phyloP scores from a whole-genome alignment of 2,888 invertebrate species.

The Melolontha melolontha region DNA sequence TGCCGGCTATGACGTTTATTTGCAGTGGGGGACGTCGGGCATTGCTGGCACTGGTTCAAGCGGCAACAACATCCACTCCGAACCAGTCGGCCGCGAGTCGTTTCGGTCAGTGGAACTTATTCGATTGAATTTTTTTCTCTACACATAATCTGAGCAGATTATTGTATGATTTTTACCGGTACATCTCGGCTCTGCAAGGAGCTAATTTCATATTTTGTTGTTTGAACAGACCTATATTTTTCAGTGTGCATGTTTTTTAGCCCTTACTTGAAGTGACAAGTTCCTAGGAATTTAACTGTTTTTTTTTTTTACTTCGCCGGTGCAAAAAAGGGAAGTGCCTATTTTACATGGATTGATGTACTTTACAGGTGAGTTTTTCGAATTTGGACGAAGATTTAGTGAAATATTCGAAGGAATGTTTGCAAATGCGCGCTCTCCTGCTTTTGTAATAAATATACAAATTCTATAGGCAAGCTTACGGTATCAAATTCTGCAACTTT shows the following conservation, averaged over 20 bases:
- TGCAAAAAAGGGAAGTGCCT: slow-evolving; percentile 19
- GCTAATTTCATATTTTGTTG: not conserved
- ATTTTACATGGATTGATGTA: slow-evolving; percentile 22
- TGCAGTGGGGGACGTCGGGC: slow-evolving; percentile 37
- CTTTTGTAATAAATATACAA: slow-evolving; percentile 1
- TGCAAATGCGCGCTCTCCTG: slow-evolving; percentile 7
- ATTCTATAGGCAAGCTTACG: not conserved
- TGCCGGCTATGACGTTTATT: slow-evolving; percentile 35
- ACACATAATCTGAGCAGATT: slow-evolving; percentile 18
- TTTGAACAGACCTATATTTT: not conserved
- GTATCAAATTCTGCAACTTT: too few species aligned
- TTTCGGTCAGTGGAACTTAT: slow-evolving; percentile 36
- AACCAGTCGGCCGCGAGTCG: slow-evolving; percentile 33
- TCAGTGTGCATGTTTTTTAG: slow-evolving; percentile 18
- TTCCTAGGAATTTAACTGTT: slow-evolving; percentile 9
- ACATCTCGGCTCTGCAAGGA: not conserved
- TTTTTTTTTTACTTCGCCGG: slow-evolving; percentile 11
- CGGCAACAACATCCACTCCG: slow-evolving; percentile 27
- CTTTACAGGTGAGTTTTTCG: slow-evolving; percentile 22
- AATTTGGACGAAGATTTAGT: not conserved
- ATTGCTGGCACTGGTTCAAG: slow-evolving; percentile 37
- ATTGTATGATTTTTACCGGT: slow-evolving; percentile 19
- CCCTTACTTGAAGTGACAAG: slow-evolving; percentile 19
- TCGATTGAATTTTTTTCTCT: slow-evolving; percentile 13
- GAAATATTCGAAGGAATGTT: slow-evolving; percentile 8